Percentiles rank a stretch among this genome's conserved stretches.
These are phyloP conservation scores for Aphyosemion australe DNA, from an alignment of 2,113 vertebrate genomes.

Conservation along the genomic window DNA sequence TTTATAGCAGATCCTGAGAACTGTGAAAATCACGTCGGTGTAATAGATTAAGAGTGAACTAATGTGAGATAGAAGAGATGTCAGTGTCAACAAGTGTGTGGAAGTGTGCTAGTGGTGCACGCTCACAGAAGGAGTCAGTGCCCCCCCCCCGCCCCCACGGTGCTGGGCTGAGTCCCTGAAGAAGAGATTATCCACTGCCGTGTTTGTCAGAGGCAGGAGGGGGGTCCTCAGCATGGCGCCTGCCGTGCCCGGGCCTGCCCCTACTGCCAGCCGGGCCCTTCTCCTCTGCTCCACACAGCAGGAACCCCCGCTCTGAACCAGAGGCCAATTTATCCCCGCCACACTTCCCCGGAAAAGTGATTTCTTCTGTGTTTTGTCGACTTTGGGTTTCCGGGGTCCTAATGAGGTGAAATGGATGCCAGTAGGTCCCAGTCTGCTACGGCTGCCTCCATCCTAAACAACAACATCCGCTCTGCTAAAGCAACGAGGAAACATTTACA, in stretches of 20 bases:
- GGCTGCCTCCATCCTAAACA: slow-evolving; percentile 54
- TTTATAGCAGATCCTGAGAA: not conserved
- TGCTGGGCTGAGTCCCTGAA: slow-evolving; percentile 74
- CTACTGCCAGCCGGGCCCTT: slow-evolving; percentile 72
- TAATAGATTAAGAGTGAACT: too few relatives aligned
- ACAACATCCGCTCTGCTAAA: slow-evolving; percentile 43
- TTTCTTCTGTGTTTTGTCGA: slow-evolving; percentile 63
- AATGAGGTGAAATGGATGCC: slow-evolving; percentile 79
- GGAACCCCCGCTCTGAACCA: slow-evolving; percentile 74
- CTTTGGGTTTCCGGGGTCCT: slow-evolving; percentile 68
- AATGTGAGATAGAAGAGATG: too few relatives aligned
- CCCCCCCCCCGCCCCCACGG: slow-evolving; percentile 64
- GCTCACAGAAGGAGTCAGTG: slow-evolving; percentile 38
- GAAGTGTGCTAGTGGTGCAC: slow-evolving; percentile 25
- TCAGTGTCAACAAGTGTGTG: slow-evolving; percentile 37
- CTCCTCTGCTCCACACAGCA: slow-evolving; percentile 78
- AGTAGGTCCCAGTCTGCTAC: slow-evolving; percentile 61
- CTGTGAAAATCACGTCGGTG: not conserved
- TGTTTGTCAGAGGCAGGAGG: slow-evolving; percentile 81
- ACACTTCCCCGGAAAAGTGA: slow-evolving; percentile 66
- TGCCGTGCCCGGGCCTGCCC: slow-evolving; percentile 80
- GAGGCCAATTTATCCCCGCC: slow-evolving; percentile 74
- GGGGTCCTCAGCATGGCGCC: slow-evolving; percentile 73
- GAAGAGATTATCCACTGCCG: slow-evolving; percentile 78
- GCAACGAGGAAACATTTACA: slow-evolving; percentile 21